Percentiles rank a stretch among this genome's conserved stretches.
Conservation (phyloP, 2,888 invertebrate genomes). For the Nematopogon swammerdamellus region DNA sequence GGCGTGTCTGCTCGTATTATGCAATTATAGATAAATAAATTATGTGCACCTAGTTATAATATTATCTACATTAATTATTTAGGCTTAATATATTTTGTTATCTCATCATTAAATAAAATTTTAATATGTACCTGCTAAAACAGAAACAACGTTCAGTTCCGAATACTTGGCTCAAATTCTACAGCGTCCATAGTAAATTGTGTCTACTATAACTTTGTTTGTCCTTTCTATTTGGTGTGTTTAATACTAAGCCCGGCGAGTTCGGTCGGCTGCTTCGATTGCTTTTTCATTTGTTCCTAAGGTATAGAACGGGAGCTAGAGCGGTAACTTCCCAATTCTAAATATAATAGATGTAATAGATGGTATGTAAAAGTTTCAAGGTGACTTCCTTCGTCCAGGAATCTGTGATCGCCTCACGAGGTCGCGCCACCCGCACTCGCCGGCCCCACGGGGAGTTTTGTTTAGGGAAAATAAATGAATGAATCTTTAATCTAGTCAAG, state of each 20-base stretch:
- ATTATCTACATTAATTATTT: neutral
- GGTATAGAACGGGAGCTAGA: neutral
- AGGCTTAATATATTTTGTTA: neutral
- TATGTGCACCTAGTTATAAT: neutral
- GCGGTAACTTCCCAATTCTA: too few species aligned
- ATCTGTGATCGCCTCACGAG: neutral
- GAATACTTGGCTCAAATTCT: neutral
- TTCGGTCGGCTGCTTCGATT: neutral
- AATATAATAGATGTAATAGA: too few species aligned
- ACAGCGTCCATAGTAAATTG: neutral
- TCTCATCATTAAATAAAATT: neutral
- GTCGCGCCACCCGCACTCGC: neutral
- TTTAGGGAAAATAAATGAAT: neutral
- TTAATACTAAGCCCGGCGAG: neutral
- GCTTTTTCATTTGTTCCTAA: neutral
- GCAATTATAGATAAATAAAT: too few species aligned
- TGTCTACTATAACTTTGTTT: neutral
- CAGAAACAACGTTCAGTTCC: too few species aligned
- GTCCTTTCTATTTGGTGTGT: neutral
- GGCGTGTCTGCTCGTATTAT: too few species aligned
- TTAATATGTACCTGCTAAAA: too few species aligned
- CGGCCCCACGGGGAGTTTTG: conserved; percentile 4
- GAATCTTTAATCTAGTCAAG: conserved; percentile 1
- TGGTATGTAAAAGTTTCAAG: too few species aligned
- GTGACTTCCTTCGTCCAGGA: neutral